Evolutionary conservation across 92 coral and sea anemone genomes (phyloP).

Genomic region (Parazoanthus atlanticus): DNA sequence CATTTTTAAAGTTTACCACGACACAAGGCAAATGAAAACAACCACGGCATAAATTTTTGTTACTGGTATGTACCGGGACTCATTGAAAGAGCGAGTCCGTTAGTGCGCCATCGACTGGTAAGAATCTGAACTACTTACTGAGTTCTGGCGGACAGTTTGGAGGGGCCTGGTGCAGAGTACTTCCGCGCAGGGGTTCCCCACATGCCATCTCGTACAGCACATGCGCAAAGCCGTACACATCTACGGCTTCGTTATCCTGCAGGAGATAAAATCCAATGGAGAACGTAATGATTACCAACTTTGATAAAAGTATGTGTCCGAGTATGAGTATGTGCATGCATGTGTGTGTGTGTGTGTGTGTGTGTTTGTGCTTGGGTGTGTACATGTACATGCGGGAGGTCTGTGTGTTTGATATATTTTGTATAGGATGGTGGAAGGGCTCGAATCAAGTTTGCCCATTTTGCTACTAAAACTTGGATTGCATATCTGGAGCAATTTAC

Average conservation of each 20-base stretch:
- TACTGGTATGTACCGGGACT: no score
- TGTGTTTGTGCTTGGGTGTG: no score
- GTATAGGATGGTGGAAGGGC: no score
- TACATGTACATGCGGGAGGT: no score
- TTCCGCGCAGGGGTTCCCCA: constrained; percentile 78
- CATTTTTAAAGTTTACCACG: no score
- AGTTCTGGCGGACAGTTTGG: constrained; percentile 84
- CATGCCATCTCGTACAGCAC: constrained; percentile 95
- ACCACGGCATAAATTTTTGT: no score
- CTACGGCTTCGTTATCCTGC: constrained; percentile 84
- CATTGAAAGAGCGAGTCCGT: background rate
- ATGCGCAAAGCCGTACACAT: constrained; percentile 97
- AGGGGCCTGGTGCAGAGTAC: constrained; percentile 80
- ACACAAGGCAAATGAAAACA: background rate
- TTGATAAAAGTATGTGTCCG: background rate
- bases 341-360: no score
- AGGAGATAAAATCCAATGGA: background rate
- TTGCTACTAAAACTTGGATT: no score
- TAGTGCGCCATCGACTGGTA: no score
- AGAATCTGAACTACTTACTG: constrained; percentile 58
- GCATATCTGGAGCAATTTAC: no score
- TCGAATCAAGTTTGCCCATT: no score
- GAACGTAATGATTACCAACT: background rate
- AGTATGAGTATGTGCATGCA: background rate
- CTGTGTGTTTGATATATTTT: no score